Base-by-base conservation (phyloP, 2,797 vertebrate species). In the Eutrigla gurnardus region DNA sequence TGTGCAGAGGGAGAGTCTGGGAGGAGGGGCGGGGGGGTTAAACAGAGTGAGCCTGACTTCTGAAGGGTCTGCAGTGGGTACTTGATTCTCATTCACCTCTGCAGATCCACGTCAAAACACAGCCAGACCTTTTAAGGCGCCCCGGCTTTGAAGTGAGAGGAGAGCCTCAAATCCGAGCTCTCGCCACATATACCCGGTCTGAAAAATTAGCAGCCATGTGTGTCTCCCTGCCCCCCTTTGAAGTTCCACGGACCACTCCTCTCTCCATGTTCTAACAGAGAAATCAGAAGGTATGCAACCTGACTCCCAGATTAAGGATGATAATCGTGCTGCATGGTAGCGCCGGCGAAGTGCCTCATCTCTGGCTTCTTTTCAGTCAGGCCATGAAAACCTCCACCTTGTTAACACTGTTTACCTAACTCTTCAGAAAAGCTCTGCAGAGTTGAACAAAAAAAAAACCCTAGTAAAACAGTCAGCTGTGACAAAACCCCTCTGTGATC, bases 1-100 rank as follows among this genome's bases (percentile, higher is more conserved):
- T 89, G 90, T 89, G 89, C 85, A 90, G 70, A 88, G 90, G 84
- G 85, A 90, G 86, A 80, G 77, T 49, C 40, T 72, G 73, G 86
- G 84, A 52, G 67, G 69, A 53, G 4, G 2, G 35, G 57, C n/a
- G 32, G 36, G 12, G 59, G 91, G 90, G 91, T 93, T 93, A 94
- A 93, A 93, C 90, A 92, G 92, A 93, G 90, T 88, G 88, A 94
- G 94, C 90, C 87, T 84, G 91, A 94, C 93, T 89, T 94, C 93
- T 93, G 91, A 93, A 88, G 89, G 93, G 83, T 92, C 92, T 89
- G 89, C 72, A 94, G 94, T 43, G 87, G 92, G 88, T 93, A 92
- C 94, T 95, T 96, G 93, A 96, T 96, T 95, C 93, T 95, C 93
- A 94, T 93, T 94, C 92, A 93, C 94, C 94, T 96, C 93, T 93